Base-by-base conservation (phyloP, 2,888 invertebrate species). In the Sinelater perroti region DNA sequence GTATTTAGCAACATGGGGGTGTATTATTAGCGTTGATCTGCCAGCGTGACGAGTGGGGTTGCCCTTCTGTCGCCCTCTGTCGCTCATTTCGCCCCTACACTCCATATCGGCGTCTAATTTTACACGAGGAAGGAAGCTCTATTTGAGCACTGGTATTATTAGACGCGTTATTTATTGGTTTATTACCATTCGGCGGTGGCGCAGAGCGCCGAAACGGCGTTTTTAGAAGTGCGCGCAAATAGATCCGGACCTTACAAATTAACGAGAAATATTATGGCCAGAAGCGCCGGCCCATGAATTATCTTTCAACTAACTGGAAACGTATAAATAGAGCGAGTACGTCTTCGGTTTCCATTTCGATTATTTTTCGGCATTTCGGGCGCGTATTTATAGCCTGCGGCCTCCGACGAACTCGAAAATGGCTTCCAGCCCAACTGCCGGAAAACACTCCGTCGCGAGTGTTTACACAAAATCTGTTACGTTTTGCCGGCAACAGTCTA, bases 141-240 rank as follows among this genome's bases (percentile, higher is more conserved):
- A 67, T 64, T 59, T 65, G 67, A 69, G 67, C 65, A 67, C 64
- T 67, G 67, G 68, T 73, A 73, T 73, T 73, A 72, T 72, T 72
- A 72, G 73, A 71, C 68, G 66, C 63, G 69, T 72, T 72, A 73
- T 73, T 71, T 72, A 73, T 73, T 72, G 67, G 72, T 73, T 73
- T 73, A 71, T 73, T 72, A 73, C 70, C 72, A 67, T 69, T 70
- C 66, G 67, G 65, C 62, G 64, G 64, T 63, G 63, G 63, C 66
- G 59, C 57, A 62, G 62, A 65, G 65, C 64, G 66, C 62, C 61
- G 62, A 55, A 50, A 51, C 45, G 54, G 50, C 69, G 68, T 67
- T 69, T 70, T 69, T 70, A 69, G 69, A 69, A 67, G 66, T 68
- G 66, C 63, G 45, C 57, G 28, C 31, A 56, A 56, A 57, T 51